Evolutionary conservation across 2,888 invertebrate genomes (phyloP), one percentile per base, ranked within the genome.

Genomic region (Dryobota labecula): DNA sequence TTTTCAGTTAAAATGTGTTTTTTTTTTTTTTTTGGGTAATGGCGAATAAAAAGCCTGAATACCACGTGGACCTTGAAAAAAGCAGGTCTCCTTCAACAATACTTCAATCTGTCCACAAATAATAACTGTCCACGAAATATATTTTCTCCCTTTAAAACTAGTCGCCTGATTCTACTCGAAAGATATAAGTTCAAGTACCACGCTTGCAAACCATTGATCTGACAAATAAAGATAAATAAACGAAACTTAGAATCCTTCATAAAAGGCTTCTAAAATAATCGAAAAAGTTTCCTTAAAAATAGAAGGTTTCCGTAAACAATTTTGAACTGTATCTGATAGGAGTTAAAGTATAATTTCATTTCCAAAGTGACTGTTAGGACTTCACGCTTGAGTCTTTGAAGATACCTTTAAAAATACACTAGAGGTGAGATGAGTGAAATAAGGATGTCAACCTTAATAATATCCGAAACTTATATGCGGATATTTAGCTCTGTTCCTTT

Each of bases 221-320:
- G 38, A 11, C 53, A 68, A 78, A 80, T 61, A 70, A 70, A 60
- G 67, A 68, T 77, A 77, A 71, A 71, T 73, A 73, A 68, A 70
- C 51, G 47, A 30, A 70, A 63, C 49, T 27, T n/a, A 65, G 18
- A 33, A 24, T 33, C 51, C 60, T 71, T 54, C n/a, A 15, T n/a
- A 57, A 54, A 56, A 58, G 30, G n/a, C 33, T 69, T 70, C 53
- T 30, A 58, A 74, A 78, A 73, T 70, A 77, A 80, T 62, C 68
- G 64, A 71, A 62, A 36, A 62, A 47, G 18, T 58, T 73, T 68
- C 51, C 62, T 51, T 54, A 54, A 65, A 70, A 65, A 49, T 54
- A 36, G 0, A 33, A 3, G 2, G 8, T 13, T 8, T 20, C 24
- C 0, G 13, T 68, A 60, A 56, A 56, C 38, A 33, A 74, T 45